These are phyloP conservation scores for Egretta garzetta DNA, from an alignment of 2,113 vertebrate species.

Conservation along the genomic window DNA sequence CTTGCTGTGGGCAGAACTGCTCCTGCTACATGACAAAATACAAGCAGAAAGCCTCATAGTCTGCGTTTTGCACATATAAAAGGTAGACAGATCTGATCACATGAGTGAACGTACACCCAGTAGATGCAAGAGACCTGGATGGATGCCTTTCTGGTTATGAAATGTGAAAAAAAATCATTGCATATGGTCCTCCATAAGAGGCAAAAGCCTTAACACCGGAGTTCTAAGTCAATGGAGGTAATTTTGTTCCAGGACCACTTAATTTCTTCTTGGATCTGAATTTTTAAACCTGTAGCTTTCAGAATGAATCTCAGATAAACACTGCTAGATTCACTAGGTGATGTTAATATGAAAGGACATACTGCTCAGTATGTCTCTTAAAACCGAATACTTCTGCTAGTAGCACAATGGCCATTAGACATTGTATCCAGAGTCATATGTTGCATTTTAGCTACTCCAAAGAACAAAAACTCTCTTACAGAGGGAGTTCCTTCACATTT, in stretches of 20 bases:
- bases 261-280: not conserved
- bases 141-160: not conserved
- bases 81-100: not conserved
- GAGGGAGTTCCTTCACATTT: not conserved
- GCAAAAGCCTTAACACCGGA: not conserved
- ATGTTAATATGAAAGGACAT: not conserved
- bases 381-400: not conserved
- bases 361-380: not conserved
- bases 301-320: not conserved
- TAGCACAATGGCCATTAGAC: not conserved
- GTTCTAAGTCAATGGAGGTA: not conserved
- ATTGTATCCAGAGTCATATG: not conserved
- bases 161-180: not conserved
- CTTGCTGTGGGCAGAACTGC: not conserved
- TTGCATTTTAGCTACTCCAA: not conserved
- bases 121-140: not conserved
- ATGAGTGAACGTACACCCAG: not conserved
- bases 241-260: not conserved
- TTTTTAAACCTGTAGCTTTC: not conserved
- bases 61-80: not conserved
- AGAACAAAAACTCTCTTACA: not conserved
- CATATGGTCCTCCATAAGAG: not conserved
- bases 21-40: not conserved
- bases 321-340: not conserved
- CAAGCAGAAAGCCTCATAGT: not conserved